Base-by-base conservation (phyloP, 2,113 vertebrate genomes). In the Microcebus jonahi region DNA sequence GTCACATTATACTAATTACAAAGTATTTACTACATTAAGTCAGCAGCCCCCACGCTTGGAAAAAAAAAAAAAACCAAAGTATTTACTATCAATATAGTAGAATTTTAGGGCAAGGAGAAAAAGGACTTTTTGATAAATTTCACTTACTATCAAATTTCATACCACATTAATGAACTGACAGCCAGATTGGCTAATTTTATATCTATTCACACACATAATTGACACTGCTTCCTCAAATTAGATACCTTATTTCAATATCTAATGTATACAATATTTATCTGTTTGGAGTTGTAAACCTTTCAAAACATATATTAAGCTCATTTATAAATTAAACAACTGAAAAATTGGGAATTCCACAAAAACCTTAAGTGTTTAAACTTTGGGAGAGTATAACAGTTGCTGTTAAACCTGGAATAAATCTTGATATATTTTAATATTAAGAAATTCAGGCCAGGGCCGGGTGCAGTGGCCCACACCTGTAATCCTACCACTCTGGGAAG, bases 281-380 rank as follows among this genome's bases (percentile, higher is more conserved):
- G 17, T 25, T 94, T 81, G 36, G 31, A 31, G 36, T 89, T 15
- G 10, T 95, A 91, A 97, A 63, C 18, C 53, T 94, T 90, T 77
- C 85, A 77, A 95, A 88, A 94, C 31, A 89, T 57, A 82, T 3
- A 86, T 61, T 57, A 90, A 88, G 23, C 53, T 89, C 50, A 85
- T 81, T 95, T 96, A 97, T 39, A 96, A 96, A 65, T 80, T 93
- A 91, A 90, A 88, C 71, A 92, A 96, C 31, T 80, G 68, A 95
- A 97, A 94, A 97, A 85, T 6, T 31, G 12, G 48, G 25, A 96
- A 36, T 92, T 87, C 45, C 36, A 80, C 29, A 88, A 84, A 96
- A 96, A 55, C 31, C 11, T 85, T 88, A 68, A 53, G 80, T 86
- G 45, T 42, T 71, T 92, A 93, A 81, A 29, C 6, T 12, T 90